Base-by-base conservation (phyloP, 2,113 vertebrate species). In the Tricholaema leucomelas region DNA sequence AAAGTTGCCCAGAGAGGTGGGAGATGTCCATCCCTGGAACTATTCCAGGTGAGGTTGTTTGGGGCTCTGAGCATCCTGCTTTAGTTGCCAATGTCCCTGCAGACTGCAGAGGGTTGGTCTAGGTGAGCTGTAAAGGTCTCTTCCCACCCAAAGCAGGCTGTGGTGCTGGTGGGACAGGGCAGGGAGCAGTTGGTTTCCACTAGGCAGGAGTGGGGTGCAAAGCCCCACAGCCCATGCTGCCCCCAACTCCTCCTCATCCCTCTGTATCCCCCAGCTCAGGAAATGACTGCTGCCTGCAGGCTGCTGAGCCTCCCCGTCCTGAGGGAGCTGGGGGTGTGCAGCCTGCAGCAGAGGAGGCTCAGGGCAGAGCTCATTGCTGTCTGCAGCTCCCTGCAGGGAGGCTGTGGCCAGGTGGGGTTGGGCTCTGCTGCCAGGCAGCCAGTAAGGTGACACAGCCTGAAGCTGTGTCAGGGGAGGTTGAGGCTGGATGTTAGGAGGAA, bases 221-320 rank as follows among this genome's bases (percentile, higher is more conserved):
- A 66, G 5, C 5, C 15, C 19, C 85, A 4, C 0, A 0, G 15
- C 21, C 30, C 58, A 23, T 56, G 10, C 59, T 10, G n/a, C 5
- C 52, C 36, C 33, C 16, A 1, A 15, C 14, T 40, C 11, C 46
- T 19, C 40, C n/a, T 50, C 55, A 7, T 28, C 54, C 31, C 73
- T n/a, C 56, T 58, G 15, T 27, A 31, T 19, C 12, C 35, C 50
- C 64, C 2, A 1, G 15, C 28, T 46, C 3, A 11, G 70, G 65
- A 19, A 50, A 35, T 8, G 24, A 30, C 55, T 23, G 59, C 64
- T 63, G 60, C 38, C 64, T 4, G 6, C 2, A 33, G 35, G 71
- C 42, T 78, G 60, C 55, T 0, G 2, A 24, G 36, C 17, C 1
- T 31, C 31, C 33, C 25, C n/a, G 27, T 10, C n/a, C n/a, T n/a